phyloP scores from a whole-genome alignment of 2,113 vertebrate genomes.

The Machaerirhynchus nigripectus region DNA sequence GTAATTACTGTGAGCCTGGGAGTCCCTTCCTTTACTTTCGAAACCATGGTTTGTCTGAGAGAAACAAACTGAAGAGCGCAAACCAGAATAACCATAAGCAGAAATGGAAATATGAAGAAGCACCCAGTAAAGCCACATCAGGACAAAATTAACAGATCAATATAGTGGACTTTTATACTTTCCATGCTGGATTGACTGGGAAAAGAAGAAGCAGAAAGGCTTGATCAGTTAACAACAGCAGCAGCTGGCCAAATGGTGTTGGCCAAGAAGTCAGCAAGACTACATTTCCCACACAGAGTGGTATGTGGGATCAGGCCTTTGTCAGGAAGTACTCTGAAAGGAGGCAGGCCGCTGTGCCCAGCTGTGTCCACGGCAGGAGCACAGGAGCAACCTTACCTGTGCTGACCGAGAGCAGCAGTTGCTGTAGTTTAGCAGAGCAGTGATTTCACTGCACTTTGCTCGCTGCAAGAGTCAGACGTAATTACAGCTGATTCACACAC shows the following conservation, averaged over 20 bases:
- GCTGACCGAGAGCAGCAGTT: neutral
- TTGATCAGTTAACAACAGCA: neutral
- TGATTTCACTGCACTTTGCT: neutral
- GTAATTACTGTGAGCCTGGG: neutral
- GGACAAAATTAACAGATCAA: neutral
- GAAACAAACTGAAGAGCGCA: neutral
- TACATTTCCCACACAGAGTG: neutral
- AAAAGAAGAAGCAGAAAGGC: neutral
- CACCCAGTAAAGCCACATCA: neutral
- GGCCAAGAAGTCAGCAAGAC: neutral
- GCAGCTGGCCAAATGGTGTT: neutral
- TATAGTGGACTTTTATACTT: neutral
- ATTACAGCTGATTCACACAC: neutral
- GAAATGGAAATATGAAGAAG: neutral
- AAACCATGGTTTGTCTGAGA: neutral
- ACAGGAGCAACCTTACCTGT: neutral
- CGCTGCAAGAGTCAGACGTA: neutral
- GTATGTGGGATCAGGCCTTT: neutral
- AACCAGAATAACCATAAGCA: neutral
- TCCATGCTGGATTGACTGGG: neutral
- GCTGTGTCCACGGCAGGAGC: rapidly evolving
- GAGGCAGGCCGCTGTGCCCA: neutral
- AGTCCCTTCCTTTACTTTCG: neutral
- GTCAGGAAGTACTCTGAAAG: neutral
- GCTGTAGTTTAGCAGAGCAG: neutral